Percentiles rank a stretch among this genome's conserved stretches.
Conservation (phyloP, 2,888 invertebrate species). For the Furcula furcula region DNA sequence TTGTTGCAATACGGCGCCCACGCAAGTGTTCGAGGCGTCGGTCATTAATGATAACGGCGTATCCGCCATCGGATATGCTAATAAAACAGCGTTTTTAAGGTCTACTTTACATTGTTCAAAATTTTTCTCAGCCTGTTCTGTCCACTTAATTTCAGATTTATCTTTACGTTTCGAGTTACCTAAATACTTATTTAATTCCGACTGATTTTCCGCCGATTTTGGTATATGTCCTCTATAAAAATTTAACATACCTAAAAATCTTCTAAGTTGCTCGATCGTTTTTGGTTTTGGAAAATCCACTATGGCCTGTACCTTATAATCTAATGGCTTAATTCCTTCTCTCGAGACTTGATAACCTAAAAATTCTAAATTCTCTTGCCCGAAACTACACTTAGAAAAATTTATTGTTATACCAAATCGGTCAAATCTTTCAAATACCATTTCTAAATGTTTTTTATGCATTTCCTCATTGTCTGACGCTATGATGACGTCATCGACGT, state of each 20-base stretch:
- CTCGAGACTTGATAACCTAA: conserved; percentile 1
- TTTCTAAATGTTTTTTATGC: neutral
- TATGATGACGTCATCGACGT: neutral
- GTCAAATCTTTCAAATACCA: neutral
- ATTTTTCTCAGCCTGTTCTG: neutral
- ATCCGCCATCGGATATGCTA: conserved; percentile 8
- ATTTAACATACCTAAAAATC: conserved; percentile 2
- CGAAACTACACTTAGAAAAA: conserved; percentile 2
- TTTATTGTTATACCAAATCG: conserved; percentile 2
- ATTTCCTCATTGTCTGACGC: neutral
- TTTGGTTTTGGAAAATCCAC: conserved; percentile 1
- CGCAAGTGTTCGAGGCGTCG: conserved; percentile 12
- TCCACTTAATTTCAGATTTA: neutral
- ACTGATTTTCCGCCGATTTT: neutral
- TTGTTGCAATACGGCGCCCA: conserved; percentile 12
- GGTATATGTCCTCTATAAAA: conserved; percentile 2
- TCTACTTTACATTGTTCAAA: neutral
- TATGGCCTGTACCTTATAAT: conserved; percentile 1
- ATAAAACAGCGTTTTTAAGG: neutral
- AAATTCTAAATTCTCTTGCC: conserved; percentile 1
- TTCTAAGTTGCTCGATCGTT: conserved; percentile 1
- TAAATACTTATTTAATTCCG: conserved; percentile 1
- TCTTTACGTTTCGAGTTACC: conserved; percentile 1
- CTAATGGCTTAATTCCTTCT: conserved; percentile 1
- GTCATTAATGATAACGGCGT: conserved; percentile 8